A percentile compares a stretch with the other conserved stretches of the same genome.
Evolutionary conservation across 2,888 invertebrate species (phyloP).

Genomic region (Cantharis rufa): DNA sequence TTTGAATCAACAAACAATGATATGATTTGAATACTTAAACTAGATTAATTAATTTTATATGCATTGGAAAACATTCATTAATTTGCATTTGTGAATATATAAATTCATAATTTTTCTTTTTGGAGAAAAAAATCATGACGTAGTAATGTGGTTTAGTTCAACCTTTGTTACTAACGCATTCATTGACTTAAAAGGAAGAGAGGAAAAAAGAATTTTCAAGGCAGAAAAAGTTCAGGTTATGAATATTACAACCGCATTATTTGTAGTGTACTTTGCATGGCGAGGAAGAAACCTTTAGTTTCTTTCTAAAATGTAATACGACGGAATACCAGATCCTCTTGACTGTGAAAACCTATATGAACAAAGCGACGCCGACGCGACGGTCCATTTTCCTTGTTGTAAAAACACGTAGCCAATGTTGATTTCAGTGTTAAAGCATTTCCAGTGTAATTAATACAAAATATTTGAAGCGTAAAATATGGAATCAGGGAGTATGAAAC

Average conservation of each 20-base stretch:
- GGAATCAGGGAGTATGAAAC: no score
- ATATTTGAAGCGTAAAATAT: no score
- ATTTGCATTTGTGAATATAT: not conserved
- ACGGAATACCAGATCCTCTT: no score
- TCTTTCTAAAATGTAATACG: not conserved
- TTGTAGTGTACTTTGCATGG: not conserved
- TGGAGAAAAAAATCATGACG: not conserved
- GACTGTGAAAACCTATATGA: no score
- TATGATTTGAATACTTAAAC: not conserved
- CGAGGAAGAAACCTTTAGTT: not conserved
- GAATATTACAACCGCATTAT: not conserved
- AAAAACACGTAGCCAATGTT: not conserved
- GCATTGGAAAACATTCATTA: not conserved
- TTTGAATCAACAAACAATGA: not conserved
- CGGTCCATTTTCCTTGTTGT: not conserved
- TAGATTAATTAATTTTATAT: not conserved
- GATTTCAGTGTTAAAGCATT: not conserved
- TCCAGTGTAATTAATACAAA: not conserved
- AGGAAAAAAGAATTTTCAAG: not conserved
- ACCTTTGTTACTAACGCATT: not conserved
- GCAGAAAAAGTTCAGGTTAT: not conserved
- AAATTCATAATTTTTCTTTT: not conserved
- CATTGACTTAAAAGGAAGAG: not conserved
- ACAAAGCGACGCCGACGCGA: not conserved
- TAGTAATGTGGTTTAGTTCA: not conserved